Percentiles rank a stretch among this genome's conserved stretches.
These are phyloP conservation scores for Crossocerus cetratus DNA, from an alignment of 2,888 invertebrate genomes.

Conservation along the genomic window DNA sequence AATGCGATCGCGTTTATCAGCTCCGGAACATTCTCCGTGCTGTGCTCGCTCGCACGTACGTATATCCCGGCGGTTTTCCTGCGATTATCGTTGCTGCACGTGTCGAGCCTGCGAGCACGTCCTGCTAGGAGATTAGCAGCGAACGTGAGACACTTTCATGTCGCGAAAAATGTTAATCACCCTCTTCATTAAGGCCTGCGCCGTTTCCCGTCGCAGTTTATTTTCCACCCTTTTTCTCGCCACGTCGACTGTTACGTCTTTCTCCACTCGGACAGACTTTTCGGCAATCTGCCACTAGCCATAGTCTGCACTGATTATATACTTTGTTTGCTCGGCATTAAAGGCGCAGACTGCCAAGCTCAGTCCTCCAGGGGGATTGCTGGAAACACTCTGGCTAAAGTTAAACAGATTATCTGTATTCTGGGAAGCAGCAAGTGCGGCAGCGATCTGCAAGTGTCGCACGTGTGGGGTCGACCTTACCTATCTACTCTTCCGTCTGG, in stretches of 20 bases:
- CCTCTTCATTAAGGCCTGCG: not conserved
- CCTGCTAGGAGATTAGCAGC: not conserved
- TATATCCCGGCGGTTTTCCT: no score
- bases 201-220: not conserved
- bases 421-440: not conserved
- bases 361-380: not conserved
- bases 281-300: no score
- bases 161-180: constrained; percentile 15
- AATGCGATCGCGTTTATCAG: no score
- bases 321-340: no score
- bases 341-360: not conserved
- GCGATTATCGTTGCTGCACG: not conserved
- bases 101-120: not conserved
- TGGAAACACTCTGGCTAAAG: not conserved
- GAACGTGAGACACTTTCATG: constrained; percentile 10
- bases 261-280: no score
- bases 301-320: no score
- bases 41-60: no score
- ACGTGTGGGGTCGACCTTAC: constrained; percentile 6
- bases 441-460: constrained; percentile 1
- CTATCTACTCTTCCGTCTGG: constrained; percentile 1
- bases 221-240: no score
- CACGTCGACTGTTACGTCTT: no score
- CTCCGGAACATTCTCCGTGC: no score
- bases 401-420: constrained; percentile 4